Conservation (phyloP, 1,140 invertebrate genomes). For the Bombus haemorrhoidalis region DNA sequence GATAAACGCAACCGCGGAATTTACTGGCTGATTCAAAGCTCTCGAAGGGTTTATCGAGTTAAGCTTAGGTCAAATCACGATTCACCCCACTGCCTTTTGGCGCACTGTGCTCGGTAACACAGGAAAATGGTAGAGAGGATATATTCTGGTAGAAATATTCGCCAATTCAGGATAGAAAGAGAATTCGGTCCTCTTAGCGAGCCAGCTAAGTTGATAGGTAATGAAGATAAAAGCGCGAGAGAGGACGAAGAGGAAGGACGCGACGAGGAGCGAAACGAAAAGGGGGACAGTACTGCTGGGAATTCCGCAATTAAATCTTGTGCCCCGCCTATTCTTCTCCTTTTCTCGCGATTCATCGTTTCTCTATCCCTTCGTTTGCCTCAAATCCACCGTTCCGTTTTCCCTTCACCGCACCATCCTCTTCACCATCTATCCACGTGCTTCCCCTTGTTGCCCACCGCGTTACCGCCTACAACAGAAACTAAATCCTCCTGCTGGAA, state of each 20-base stretch:
- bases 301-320: constrained; percentile 67
- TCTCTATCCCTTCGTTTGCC: not conserved
- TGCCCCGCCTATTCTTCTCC: constrained; percentile 20
- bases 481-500: constrained; percentile 54
- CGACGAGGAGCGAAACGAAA: not conserved
- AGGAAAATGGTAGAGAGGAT: not conserved
- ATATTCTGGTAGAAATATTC: constrained; percentile 58
- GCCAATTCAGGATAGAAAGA: constrained; percentile 35
- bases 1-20: constrained; percentile 42
- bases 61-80: constrained; percentile 60
- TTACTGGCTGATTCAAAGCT: not conserved
- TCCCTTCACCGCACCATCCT: not conserved
- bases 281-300: constrained; percentile 17
- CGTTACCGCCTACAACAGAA: constrained; percentile 51
- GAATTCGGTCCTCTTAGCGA: constrained; percentile 39
- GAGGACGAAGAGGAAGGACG: not conserved
- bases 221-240: constrained; percentile 65
- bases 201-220: constrained; percentile 57
- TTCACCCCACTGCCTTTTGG: not conserved
- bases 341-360: constrained; percentile 10
- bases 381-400: not conserved
- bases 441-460: constrained; percentile 30
- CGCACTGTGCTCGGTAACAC: not conserved
- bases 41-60: constrained; percentile 60
- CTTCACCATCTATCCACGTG: not conserved